Conservation (phyloP, 2,888 invertebrate genomes). For the Folsomia candida region DNA sequence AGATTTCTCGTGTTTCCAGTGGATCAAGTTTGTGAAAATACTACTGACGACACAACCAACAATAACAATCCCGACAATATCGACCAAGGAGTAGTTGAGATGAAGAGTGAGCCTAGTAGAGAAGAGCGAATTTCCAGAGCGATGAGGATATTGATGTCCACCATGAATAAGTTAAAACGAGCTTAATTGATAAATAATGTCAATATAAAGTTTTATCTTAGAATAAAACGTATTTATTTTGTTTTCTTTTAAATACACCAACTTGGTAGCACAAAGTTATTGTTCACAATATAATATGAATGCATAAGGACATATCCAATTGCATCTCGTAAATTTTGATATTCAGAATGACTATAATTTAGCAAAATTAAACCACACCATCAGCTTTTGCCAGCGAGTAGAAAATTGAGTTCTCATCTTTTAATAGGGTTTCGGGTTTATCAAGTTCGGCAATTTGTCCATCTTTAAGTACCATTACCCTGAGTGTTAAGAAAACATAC, state of each 20-base stretch:
- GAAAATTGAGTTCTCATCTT: constrained; percentile 68
- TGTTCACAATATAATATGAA: too few species aligned
- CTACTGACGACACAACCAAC: background rate
- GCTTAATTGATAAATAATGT: background rate
- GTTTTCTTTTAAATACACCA: too few species aligned
- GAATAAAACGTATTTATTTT: too few species aligned
- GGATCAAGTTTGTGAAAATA: background rate
- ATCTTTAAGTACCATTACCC: constrained; percentile 76
- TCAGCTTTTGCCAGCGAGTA: constrained; percentile 84
- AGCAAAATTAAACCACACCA: constrained; percentile 54
- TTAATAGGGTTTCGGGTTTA: constrained; percentile 67
- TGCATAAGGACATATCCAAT: too few species aligned
- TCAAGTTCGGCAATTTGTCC: constrained; percentile 78
- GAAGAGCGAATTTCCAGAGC: background rate
- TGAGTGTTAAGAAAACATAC: constrained; percentile 50
- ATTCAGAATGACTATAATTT: too few species aligned
- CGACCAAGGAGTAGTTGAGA: background rate
- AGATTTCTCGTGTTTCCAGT: background rate
- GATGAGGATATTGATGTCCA: background rate
- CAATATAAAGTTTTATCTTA: background rate
- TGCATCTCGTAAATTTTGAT: too few species aligned
- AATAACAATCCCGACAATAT: background rate
- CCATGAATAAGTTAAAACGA: background rate
- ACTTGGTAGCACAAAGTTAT: too few species aligned
- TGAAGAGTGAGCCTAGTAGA: background rate